Evolutionary conservation across 2,888 invertebrate species (phyloP), one percentile per base, ranked within the genome.

Genomic region (Morpho helenor): DNA sequence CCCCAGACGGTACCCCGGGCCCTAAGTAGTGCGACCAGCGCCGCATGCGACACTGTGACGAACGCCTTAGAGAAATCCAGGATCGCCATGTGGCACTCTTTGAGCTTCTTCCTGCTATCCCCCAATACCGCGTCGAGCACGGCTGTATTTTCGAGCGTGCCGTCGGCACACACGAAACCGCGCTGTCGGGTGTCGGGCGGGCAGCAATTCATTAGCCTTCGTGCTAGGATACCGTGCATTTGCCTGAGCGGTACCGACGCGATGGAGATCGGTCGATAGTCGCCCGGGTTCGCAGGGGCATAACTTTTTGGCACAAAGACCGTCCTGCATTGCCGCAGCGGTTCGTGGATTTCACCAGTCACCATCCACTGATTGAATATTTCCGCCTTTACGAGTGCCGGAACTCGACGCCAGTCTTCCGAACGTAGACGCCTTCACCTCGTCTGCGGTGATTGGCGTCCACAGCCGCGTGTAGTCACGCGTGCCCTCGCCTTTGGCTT

Each of bases 21-120:
- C 23, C 68, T 61, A 39, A 49, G 39, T 41, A 42, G 16, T 52
- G 65, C 66, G 42, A 65, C 52, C 1, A 82, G 65, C 1, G 74
- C 75, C 16, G 57, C 44, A 52, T 77, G 76, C 16, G 73, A 72
- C 56, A 78, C 70, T 0, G 69, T 77, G 62, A 84, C 84, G 63
- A 82, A 86, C 4, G 84, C 86, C 66, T 85, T 87, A 9, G 78
- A 72, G 40, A 87, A 76, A 65, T 87, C 86, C 31, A 87, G 66
- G 45, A 78, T 74, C 54, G 74, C 79, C 52, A 79, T 67, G 61
- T 81, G 82, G 61, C 84, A 70, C 44, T 74, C 71, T 10, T 68
- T 56, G 52, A 67, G 52, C 55, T 63, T 64, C n/a, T 49, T 72
- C 52, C 64, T 58, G n/a, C 57, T 50, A 50, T 73, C 59, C 10